Percentiles rank a stretch among this genome's conserved stretches.
These are phyloP conservation scores for Heterotilapia buettikoferi DNA, from an alignment of 2,113 vertebrate species.

Conservation along the genomic window DNA sequence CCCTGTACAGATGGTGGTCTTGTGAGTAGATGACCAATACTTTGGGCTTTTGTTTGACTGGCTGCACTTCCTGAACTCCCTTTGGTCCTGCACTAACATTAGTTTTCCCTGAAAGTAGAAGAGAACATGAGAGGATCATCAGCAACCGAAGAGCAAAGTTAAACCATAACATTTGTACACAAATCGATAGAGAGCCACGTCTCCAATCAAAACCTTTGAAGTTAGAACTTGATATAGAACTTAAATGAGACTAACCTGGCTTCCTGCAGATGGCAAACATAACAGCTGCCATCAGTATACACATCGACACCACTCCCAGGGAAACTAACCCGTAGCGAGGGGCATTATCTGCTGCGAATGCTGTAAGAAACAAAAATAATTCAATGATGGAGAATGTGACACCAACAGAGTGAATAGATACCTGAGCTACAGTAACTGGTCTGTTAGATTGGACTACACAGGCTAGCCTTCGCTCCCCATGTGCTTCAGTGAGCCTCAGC, in stretches of 20 bases:
- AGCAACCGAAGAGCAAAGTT: neutral
- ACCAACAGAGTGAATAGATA: neutral
- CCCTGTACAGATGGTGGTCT: slow-evolving; percentile 83
- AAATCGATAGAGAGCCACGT: neutral
- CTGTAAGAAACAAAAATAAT: neutral
- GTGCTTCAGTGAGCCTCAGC: neutral
- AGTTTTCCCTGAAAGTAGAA: neutral
- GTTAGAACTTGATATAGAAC: neutral
- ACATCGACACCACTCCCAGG: neutral
- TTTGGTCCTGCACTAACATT: accelerated
- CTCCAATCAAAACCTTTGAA: neutral
- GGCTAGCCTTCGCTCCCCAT: neutral
- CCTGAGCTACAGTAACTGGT: neutral
- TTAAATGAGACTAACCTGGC: slow-evolving; percentile 12
- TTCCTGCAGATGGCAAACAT: neutral
- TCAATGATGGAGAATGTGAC: neutral
- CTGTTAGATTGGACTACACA: accelerated
- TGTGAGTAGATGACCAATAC: slow-evolving; percentile 89
- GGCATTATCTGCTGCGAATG: accelerated
- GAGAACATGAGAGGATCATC: accelerated
- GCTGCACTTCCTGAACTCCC: neutral
- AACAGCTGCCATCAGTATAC: neutral
- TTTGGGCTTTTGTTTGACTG: slow-evolving; percentile 52
- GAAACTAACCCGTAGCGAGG: neutral
- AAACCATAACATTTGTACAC: neutral